Base-by-base conservation (phyloP, 1,140 invertebrate genomes). In the Coelopa frigida region DNA sequence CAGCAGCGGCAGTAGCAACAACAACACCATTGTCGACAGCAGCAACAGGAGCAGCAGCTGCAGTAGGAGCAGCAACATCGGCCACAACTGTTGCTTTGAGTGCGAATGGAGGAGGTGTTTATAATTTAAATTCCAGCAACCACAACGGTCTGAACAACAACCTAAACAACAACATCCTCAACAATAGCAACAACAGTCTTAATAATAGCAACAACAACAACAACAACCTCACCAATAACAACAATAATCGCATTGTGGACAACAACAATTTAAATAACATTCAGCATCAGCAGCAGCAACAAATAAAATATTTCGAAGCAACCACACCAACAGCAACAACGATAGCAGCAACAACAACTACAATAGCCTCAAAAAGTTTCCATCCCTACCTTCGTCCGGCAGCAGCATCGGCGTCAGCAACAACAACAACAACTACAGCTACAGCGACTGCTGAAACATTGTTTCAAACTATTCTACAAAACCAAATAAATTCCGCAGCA, bases 241-340 rank as follows among this genome's bases (percentile, higher is more conserved):
- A 48, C 46, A 49, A 33, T 35, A 38, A 23, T 39, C 14, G 14
- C 17, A 35, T 39, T 23, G 35, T 41, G 37, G 44, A 52, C 32
- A 58, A 48, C 53, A 65, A 62, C 54, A 62, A 62, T 66, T 62
- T 65, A 60, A 66, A 61, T 60, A 65, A 36, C 50, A 55, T 55
- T 44, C 63, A 57, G 48, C 56, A 51, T 43, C 49, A 26, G 44
- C 48, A 45, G 46, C 55, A 44, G 51, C 55, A 50, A 53, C 56
- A 26, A 8, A 17, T 6, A 7, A 36, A 36, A 14, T 36, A 41
- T 41, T 22, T 41, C 23, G 18, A 10, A 37, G 27, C 23, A 37
- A 38, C 24, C 15, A 20, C 15, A 46, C 26, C 23, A 17, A 22
- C 15, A 21, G 8, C 12, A 27, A 20, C 22, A 31, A 15, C 31